Percentiles rank a stretch among this genome's conserved stretches.
These are phyloP conservation scores for Salmo trutta DNA, from an alignment of 2,797 vertebrate species.

Conservation along the genomic window DNA sequence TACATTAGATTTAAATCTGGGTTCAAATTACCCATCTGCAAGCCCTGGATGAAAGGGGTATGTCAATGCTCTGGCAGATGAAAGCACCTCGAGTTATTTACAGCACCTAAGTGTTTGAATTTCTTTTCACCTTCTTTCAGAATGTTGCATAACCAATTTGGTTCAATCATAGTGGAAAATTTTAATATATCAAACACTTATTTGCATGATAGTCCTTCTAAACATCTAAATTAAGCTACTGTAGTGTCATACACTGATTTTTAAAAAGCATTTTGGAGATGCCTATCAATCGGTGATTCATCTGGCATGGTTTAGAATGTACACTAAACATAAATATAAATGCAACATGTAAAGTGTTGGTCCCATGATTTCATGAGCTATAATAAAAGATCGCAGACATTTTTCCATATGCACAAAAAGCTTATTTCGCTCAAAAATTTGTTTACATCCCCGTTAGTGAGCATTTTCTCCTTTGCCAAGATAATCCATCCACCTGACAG, in stretches of 20 bases:
- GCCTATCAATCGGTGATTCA: background rate
- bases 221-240: background rate
- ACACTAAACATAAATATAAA: background rate
- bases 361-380: too few species aligned
- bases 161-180: background rate
- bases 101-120: background rate
- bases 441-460: too few species aligned
- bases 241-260: background rate
- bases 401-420: too few species aligned
- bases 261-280: background rate
- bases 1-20: background rate
- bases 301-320: background rate
- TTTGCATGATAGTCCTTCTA: background rate
- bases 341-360: too few species aligned
- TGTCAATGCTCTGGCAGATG: background rate
- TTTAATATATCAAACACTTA: background rate
- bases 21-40: background rate
- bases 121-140: background rate
- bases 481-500: too few species aligned
- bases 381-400: too few species aligned
- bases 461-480: too few species aligned
- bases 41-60: background rate
- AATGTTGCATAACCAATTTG: slow-evolving; percentile 3
- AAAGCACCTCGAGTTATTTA: background rate
- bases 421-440: too few species aligned